Evolutionary conservation across 1,140 invertebrate genomes (phyloP).

Genomic region (Musca vetustissima): DNA sequence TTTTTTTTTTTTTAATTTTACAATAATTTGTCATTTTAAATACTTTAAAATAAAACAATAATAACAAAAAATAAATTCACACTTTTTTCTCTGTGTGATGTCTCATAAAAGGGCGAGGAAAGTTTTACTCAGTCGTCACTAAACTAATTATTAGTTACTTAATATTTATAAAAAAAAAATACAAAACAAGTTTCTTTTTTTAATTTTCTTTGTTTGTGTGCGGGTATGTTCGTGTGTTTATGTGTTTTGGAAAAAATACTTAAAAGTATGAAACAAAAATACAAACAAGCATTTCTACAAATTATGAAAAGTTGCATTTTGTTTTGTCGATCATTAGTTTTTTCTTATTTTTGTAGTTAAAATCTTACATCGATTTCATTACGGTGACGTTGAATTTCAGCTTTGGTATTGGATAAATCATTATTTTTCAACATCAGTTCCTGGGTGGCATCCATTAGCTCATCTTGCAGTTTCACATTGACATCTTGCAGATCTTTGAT

Average conservation of each 20-base stretch:
- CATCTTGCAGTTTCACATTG: slow-evolving; percentile 58
- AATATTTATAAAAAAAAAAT: too few relatives aligned
- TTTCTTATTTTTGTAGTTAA: slow-evolving; percentile 27
- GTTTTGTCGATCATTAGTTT: neutral
- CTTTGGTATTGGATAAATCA: slow-evolving; percentile 58
- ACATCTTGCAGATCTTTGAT: slow-evolving; percentile 60
- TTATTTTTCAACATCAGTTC: slow-evolving; percentile 58
- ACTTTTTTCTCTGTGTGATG: too few relatives aligned
- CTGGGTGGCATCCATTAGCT: slow-evolving; percentile 59
- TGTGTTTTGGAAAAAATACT: slow-evolving; percentile 18
- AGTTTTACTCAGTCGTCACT: too few relatives aligned
- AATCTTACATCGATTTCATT: slow-evolving; percentile 58
- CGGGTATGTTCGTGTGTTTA: too few relatives aligned
- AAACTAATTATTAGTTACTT: too few relatives aligned
- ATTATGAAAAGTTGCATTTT: neutral
- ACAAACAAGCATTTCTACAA: slow-evolving; percentile 4
- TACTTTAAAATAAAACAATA: too few relatives aligned
- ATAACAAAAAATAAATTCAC: too few relatives aligned
- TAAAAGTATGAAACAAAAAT: slow-evolving; percentile 24
- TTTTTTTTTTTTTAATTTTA: too few relatives aligned
- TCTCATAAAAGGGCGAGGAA: too few relatives aligned
- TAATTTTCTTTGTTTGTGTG: too few relatives aligned
- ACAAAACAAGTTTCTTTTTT: too few relatives aligned
- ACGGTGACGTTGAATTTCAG: slow-evolving; percentile 58
- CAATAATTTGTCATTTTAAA: too few relatives aligned